Conservation (phyloP, 2,113 vertebrate genomes). For the Larimichthys polyactis region DNA sequence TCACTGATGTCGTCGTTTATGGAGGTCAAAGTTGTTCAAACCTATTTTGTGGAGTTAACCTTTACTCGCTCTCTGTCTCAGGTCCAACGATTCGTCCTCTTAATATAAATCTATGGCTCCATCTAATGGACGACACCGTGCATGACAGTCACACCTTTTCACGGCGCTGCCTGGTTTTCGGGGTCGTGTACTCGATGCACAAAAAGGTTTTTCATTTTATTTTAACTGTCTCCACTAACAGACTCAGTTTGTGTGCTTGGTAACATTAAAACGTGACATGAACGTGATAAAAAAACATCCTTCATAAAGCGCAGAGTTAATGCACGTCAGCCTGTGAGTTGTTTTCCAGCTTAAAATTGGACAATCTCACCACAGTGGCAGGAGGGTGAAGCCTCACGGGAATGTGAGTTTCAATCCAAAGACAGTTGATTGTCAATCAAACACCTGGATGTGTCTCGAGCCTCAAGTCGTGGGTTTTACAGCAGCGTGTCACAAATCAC, state of each 20-base stretch:
- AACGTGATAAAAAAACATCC: too few species aligned
- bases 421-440: neutral
- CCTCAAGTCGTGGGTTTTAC: neutral
- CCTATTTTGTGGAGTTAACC: neutral
- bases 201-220: neutral
- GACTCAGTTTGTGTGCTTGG: neutral
- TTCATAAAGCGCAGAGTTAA: too few species aligned
- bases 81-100: neutral
- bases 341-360: neutral
- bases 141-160: neutral
- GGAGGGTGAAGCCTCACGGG: conserved; percentile 1
- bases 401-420: neutral
- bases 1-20: neutral
- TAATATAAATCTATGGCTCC: conserved; percentile 39
- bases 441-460: neutral
- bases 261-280: neutral
- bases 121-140: conserved; percentile 53
- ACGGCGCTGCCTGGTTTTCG: neutral
- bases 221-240: neutral
- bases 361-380: neutral
- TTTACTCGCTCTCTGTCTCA: neutral
- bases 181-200: neutral
- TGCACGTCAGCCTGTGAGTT: neutral
- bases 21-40: neutral
- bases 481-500: too few species aligned